Conservation (phyloP, 2,888 invertebrate genomes). For the Spialia ferax region DNA sequence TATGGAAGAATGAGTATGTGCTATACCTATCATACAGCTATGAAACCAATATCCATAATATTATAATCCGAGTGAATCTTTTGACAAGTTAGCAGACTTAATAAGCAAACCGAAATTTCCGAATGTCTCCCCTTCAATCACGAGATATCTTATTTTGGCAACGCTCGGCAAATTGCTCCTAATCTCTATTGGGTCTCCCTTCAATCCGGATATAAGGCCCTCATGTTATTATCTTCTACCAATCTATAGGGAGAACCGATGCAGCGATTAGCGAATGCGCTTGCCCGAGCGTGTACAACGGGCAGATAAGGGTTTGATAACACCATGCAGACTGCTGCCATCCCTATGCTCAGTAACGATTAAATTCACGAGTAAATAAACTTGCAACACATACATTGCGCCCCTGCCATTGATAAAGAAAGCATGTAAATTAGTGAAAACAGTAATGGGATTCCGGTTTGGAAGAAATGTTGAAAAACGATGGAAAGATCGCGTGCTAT, state of each 20-base stretch:
- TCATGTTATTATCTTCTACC: constrained; percentile 66
- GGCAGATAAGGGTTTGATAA: constrained; percentile 69
- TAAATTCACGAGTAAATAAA: constrained; percentile 41
- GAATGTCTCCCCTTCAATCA: constrained; percentile 51
- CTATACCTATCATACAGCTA: too few species aligned
- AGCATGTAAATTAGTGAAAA: constrained; percentile 61
- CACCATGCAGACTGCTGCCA: constrained; percentile 55
- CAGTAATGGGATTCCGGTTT: constrained; percentile 71
- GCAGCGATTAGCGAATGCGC: constrained; percentile 75
- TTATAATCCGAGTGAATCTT: background rate
- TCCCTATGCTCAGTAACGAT: constrained; percentile 42
- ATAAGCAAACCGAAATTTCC: constrained; percentile 26
- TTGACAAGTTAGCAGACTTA: constrained; percentile 15
- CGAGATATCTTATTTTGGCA: constrained; percentile 64
- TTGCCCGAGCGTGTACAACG: constrained; percentile 64
- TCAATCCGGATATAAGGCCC: constrained; percentile 70
- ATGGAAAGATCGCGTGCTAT: constrained; percentile 58
- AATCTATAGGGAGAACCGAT: constrained; percentile 72
- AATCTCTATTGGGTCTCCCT: constrained; percentile 68
- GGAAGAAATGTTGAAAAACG: constrained; percentile 49
- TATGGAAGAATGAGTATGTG: too few species aligned
- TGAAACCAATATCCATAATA: background rate
- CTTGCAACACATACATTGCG: constrained; percentile 64
- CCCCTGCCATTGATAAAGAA: constrained; percentile 54
- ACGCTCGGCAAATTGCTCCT: constrained; percentile 74